Evolutionary conservation across 1,140 invertebrate species (phyloP), one percentile per base, ranked within the genome.

Genomic region (Chelonus insularis): DNA sequence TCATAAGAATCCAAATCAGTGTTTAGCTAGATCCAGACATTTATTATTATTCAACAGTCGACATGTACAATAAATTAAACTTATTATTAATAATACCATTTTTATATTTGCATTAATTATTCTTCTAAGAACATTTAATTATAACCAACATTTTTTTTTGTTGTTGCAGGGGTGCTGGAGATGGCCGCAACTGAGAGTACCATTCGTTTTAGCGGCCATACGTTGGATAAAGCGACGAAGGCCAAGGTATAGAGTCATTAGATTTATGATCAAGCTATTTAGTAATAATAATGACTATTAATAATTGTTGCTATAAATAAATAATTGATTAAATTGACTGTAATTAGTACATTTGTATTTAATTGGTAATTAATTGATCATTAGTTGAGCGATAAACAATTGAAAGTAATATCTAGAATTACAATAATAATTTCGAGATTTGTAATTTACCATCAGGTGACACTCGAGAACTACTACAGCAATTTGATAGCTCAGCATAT

Each of bases 381-480:
- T 29, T 29, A 45, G 16, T 16, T 5, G 16, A 45, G 16, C 43
- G 43, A 14, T 34, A 52, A 34, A 43, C 34, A 12, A 21, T 9
- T 18, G 20, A 16, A 11, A 3, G 0, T 16, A 52, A 12, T 52
- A 47, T 34, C 32, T 18, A n/a, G 18, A n/a, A 50, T 50, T 9
- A 25, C 20, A 11, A 6, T 1, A 11, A n/a, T 12, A n/a, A 12
- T 61, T 52, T 39, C 9, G 12, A 9, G 1, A 43, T 37, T 62
- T 32, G 5, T 36, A 16, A 63, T 63, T 18, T 56, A 29, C 12
- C 36, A 25, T 4, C 63, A 78, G 78, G 79, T 99, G 68, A 97
- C 96, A 52, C 84, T 99, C 73, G 97, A 99, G 83, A 99, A 98
- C 83, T 99, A 98, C 84, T 99, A 99, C 82, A 95, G 91, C 77